Evolutionary conservation across 2,888 invertebrate species (phyloP).

Genomic region (Cheilosia vernalis): DNA sequence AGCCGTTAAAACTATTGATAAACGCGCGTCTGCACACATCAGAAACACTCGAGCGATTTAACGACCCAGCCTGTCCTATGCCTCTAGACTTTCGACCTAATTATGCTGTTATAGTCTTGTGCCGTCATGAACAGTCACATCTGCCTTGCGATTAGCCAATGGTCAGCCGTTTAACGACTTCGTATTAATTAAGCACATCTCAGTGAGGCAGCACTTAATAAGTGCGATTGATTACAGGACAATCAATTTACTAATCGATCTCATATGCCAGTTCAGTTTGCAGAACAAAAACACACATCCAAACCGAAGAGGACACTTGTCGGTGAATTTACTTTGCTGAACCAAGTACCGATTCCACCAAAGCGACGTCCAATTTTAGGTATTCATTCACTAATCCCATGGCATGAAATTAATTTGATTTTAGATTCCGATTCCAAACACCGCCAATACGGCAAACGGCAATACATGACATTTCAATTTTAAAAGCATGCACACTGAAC

Average conservation of each 20-base stretch:
- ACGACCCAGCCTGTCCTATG: conserved; percentile 26
- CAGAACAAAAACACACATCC: background rate
- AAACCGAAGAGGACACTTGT: background rate
- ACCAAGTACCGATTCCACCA: background rate
- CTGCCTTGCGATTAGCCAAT: conserved; percentile 19
- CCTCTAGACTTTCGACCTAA: background rate
- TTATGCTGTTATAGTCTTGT: conserved; percentile 13
- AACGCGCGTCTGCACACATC: conserved; percentile 29
- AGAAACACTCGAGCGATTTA: conserved; percentile 52
- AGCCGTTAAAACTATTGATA: conserved; percentile 55
- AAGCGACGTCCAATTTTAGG: conserved; percentile 17
- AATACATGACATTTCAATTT: conserved; percentile 61
- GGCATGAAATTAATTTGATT: conserved; percentile 73
- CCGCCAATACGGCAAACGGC: conserved; percentile 12
- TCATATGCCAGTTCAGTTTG: background rate
- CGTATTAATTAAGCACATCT: conserved; percentile 21
- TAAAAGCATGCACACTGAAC: conserved; percentile 27
- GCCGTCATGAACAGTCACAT: conserved; percentile 3
- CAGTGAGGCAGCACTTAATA: conserved; percentile 15
- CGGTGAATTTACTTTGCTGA: background rate
- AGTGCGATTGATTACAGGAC: conserved; percentile 36
- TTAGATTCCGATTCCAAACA: conserved; percentile 60
- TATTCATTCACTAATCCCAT: conserved; percentile 65
- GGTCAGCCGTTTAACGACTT: conserved; percentile 16
- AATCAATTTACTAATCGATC: conserved; percentile 44